A percentile compares a stretch with the other conserved stretches of the same genome.
These are phyloP conservation scores for Cybosia mesomella DNA, from an alignment of 2,888 invertebrate genomes.

Conservation along the genomic window DNA sequence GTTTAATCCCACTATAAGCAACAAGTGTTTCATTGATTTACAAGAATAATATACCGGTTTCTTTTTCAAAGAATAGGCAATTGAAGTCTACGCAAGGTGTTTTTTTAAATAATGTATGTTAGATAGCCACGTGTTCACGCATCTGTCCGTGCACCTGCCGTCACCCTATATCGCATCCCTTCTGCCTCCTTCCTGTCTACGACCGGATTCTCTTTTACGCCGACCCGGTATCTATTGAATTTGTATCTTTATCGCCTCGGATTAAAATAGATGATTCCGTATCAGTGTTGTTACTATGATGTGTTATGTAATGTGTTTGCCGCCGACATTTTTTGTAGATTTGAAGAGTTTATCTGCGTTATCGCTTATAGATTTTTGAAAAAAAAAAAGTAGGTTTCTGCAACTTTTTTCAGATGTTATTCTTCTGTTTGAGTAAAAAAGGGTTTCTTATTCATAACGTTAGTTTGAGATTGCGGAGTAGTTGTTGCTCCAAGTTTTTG, in stretches of 20 bases:
- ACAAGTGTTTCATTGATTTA: not conserved
- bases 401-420: not conserved
- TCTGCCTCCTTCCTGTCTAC: constrained; percentile 29
- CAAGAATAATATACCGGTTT: not conserved
- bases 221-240: constrained; percentile 14
- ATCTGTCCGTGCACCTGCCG: constrained; percentile 62
- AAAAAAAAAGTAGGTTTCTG: not conserved
- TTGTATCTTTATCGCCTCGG: constrained; percentile 23
- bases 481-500: constrained; percentile 49
- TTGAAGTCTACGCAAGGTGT: constrained; percentile 27
- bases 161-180: constrained; percentile 35
- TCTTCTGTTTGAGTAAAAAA: constrained; percentile 7
- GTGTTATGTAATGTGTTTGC: constrained; percentile 32
- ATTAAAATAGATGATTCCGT: constrained; percentile 28
- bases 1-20: not conserved
- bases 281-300: constrained; percentile 9
- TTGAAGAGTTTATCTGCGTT: constrained; percentile 27
- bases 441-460: constrained; percentile 7
- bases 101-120: constrained; percentile 10
- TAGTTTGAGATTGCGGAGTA: constrained; percentile 29
- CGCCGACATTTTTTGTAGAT: constrained; percentile 27
- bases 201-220: constrained; percentile 20
- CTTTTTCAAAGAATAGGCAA: not conserved
- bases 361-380: constrained; percentile 9
- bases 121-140: constrained; percentile 55